A percentile compares a stretch with the other conserved stretches of the same genome.
Conservation (phyloP, 2,888 invertebrate genomes). For the Drosophila parthenogenetica region DNA sequence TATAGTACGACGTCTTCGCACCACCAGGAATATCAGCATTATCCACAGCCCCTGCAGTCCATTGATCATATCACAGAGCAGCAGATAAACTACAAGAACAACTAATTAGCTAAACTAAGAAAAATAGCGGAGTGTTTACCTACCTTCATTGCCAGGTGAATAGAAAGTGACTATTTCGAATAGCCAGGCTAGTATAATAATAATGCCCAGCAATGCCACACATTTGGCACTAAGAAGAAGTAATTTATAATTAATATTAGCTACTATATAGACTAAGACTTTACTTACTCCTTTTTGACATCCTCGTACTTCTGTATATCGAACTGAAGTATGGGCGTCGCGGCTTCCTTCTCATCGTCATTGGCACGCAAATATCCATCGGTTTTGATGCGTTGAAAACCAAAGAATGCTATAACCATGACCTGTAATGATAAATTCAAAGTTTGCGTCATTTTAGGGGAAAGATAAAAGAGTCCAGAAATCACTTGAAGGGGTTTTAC, state of each 20-base stretch:
- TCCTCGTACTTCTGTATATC: constrained; percentile 80
- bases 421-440: constrained; percentile 31
- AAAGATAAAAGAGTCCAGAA: neutral
- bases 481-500: neutral
- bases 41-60: constrained; percentile 90
- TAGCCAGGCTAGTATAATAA: constrained; percentile 90
- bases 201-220: constrained; percentile 86
- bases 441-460: neutral
- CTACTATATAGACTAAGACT: neutral
- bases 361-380: constrained; percentile 46
- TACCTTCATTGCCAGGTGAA: constrained; percentile 78
- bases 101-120: neutral
- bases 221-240: constrained; percentile 79
- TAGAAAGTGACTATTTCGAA: constrained; percentile 89
- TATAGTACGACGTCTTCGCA: constrained; percentile 80
- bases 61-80: constrained; percentile 89
- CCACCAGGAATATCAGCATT: constrained; percentile 88
- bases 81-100: constrained; percentile 84
- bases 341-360: constrained; percentile 28
- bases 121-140: neutral
- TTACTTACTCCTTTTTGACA: constrained; percentile 82
- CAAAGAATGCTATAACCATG: constrained; percentile 82
- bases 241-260: neutral
- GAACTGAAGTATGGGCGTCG: constrained; percentile 31
- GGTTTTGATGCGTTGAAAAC: constrained; percentile 81